Evolutionary conservation across 2,797 vertebrate species (phyloP).

Genomic region (Paguma larvata): DNA sequence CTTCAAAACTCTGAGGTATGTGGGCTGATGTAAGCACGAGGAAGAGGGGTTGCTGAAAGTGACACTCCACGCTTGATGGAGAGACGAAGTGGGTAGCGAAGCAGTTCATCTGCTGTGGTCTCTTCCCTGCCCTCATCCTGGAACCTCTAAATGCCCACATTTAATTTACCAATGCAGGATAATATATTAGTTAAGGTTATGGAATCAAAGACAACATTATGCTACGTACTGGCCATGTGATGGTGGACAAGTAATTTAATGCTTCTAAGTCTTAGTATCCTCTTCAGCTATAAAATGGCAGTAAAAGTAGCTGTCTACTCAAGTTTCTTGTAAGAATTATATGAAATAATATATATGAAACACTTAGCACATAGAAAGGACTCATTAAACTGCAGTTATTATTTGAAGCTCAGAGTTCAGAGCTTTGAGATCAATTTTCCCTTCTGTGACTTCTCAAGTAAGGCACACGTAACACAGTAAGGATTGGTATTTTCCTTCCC

Average conservation of each 20-base stretch:
- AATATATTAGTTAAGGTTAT: neutral
- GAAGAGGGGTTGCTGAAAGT: neutral
- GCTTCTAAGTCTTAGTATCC: neutral
- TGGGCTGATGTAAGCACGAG: neutral
- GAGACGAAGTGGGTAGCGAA: neutral
- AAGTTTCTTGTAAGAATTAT: neutral
- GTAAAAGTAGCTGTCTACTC: neutral
- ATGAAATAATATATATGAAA: neutral
- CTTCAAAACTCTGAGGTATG: neutral
- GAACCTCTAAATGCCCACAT: neutral
- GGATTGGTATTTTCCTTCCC: neutral
- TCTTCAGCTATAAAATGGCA: constrained; percentile 19
- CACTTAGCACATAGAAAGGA: neutral
- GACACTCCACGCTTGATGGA: neutral
- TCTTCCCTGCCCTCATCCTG: neutral
- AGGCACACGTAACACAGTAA: neutral
- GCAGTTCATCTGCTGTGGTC: neutral
- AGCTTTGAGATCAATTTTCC: neutral
- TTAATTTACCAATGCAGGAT: neutral
- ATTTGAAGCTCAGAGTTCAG: neutral
- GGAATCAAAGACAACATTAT: neutral
- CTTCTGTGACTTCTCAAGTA: neutral
- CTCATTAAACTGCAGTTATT: neutral
- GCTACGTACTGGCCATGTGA: neutral
- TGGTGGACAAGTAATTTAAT: neutral